Evolutionary conservation across 2,113 vertebrate species (phyloP), one percentile per base, ranked within the genome.

Genomic region (Mesocricetus auratus): DNA sequence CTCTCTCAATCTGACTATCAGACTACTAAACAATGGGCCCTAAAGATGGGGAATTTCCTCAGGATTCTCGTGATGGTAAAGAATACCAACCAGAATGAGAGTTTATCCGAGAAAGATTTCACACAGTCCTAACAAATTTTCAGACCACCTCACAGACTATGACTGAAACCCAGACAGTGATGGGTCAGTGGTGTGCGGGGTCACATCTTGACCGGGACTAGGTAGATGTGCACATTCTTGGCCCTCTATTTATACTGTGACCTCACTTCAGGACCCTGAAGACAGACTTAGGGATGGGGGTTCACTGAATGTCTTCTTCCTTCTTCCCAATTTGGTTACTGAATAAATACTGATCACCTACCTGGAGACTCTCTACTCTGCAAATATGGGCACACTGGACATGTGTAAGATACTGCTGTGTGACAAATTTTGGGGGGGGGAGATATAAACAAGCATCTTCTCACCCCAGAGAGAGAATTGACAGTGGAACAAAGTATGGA

Each of bases 311-410:
- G 15, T 85, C 81, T 31, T 31, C 58, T 85, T 62, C 7, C 81
- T 3, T 85, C 81, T 62, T 45, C 58, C n/a, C 81, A 85, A 1
- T 45, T 58, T 62, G n/a, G 13, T 26, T 85, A 17, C 7, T 62
- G 6, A 42, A 62, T 31, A 85, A 31, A 42, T 19, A 19, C 0
- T 5, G 11, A 26, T 5, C 2, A 0, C 4, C 36, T 1, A 73
- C 19, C 15, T 26, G 13, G 16, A 24, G 1, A n/a, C 3, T 9
- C 39, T 33, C 53, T 66, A n/a, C 53, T 47, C 11, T 56, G 87
- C 50, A 86, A 90, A 69, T 11, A 36, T 56, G 22, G 5, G 13
- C 3, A 7, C 7, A 42, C 45, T 82, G 33, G 36, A 71, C 42
- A 53, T 11, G 16, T 33, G 31, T 45, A 58, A 64, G 58, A 85